These are phyloP conservation scores for Halyomorpha halys DNA, from an alignment of 1,140 invertebrate genomes.

Conservation along the genomic window DNA sequence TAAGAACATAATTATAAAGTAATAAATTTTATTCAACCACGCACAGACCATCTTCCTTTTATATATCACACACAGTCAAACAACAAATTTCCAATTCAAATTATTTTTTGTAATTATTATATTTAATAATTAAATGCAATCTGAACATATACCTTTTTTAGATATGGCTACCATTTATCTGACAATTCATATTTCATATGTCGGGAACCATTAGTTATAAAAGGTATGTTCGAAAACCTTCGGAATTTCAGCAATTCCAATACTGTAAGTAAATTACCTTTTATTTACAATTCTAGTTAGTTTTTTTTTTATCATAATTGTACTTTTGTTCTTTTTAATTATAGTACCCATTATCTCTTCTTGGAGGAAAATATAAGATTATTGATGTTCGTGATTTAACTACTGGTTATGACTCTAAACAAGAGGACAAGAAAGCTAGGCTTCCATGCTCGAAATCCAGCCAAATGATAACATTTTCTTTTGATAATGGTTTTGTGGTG, in stretches of 20 bases:
- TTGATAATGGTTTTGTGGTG: constrained; percentile 73
- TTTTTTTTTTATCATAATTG: background rate
- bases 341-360: constrained; percentile 65
- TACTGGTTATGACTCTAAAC: constrained; percentile 71
- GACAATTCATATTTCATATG: constrained; percentile 85
- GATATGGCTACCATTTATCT: constrained; percentile 74
- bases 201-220: constrained; percentile 58
- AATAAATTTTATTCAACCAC: too few species aligned
- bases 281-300: background rate
- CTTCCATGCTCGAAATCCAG: constrained; percentile 66
- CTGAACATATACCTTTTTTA: constrained; percentile 31
- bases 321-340: constrained; percentile 32
- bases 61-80: too few species aligned
- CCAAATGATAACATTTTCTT: constrained; percentile 96
- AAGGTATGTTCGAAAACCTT: constrained; percentile 69
- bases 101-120: too few species aligned
- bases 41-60: too few species aligned
- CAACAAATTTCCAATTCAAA: too few species aligned
- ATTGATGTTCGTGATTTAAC: constrained; percentile 74
- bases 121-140: too few species aligned
- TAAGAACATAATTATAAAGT: too few species aligned
- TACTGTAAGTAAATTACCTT: constrained; percentile 45
- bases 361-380: constrained; percentile 61
- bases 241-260: constrained; percentile 57
- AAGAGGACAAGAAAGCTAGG: constrained; percentile 57